A percentile compares a stretch with the other conserved stretches of the same genome.
These are phyloP conservation scores for Esox masquinongy DNA, from an alignment of 2,797 vertebrate species.

Conservation along the genomic window DNA sequence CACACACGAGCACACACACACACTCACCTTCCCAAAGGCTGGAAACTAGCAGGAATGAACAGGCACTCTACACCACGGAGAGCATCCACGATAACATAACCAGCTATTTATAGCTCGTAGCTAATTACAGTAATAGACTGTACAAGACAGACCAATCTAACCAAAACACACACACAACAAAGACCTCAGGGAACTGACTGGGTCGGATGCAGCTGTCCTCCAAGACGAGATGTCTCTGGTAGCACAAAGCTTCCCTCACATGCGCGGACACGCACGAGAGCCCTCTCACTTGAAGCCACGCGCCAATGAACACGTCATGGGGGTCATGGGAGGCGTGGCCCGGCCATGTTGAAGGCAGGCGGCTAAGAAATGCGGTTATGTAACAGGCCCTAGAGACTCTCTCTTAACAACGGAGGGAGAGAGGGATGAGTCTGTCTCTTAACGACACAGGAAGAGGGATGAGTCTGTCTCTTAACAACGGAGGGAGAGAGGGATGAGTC, in stretches of 20 bases:
- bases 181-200: conserved; percentile 12
- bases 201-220: conserved; percentile 28
- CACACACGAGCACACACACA: background rate
- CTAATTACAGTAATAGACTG: background rate
- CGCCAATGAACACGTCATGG: conserved; percentile 6
- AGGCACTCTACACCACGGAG: too few relatives aligned
- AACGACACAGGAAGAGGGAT: too few relatives aligned
- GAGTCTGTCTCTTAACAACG: too few relatives aligned
- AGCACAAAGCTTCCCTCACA: background rate
- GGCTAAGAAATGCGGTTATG: conserved; percentile 57
- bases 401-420: background rate
- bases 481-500: too few relatives aligned
- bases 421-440: too few relatives aligned
- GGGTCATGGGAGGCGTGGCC: conserved; percentile 41
- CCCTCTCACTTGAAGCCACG: background rate
- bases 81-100: too few relatives aligned
- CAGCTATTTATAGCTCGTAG: too few relatives aligned
- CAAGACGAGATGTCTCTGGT: conserved; percentile 18
- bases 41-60: too few relatives aligned
- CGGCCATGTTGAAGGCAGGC: conserved; percentile 62
- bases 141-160: background rate
- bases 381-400: conserved; percentile 26
- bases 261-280: conserved; percentile 13
- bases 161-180: background rate
- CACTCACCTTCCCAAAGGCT: too few relatives aligned